Conservation (phyloP, 2,888 invertebrate species). For the Eupithecia abbreviata region DNA sequence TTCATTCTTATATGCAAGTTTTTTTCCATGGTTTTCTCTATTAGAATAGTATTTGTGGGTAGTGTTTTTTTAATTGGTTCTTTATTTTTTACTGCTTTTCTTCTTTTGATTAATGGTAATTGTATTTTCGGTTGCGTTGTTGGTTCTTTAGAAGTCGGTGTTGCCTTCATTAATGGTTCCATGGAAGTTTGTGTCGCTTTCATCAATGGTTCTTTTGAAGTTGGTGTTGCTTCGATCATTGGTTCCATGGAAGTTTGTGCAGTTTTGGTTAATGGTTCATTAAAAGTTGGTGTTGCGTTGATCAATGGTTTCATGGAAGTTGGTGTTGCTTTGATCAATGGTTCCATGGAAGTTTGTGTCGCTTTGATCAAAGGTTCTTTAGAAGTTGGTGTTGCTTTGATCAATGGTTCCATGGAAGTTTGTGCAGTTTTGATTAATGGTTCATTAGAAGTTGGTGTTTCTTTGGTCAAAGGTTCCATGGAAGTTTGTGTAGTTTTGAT, state of each 20-base stretch:
- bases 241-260: not conserved
- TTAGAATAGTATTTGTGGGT: not conserved
- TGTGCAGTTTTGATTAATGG: not conserved
- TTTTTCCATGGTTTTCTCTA: constrained; percentile 37
- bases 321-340: not conserved
- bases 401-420: not conserved
- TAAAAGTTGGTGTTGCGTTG: not conserved
- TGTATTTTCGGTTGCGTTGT: not conserved
- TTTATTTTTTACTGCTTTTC: not conserved
- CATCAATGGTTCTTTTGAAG: not conserved
- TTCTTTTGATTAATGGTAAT: not conserved
- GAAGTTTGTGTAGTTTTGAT: not conserved
- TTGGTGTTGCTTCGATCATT: not conserved
- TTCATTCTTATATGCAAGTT: constrained; percentile 44
- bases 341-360: not conserved
- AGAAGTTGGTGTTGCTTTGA: not conserved
- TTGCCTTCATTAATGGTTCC: not conserved
- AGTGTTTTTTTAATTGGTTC: not conserved
- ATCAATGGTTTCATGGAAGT: not conserved
- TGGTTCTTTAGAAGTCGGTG: not conserved
- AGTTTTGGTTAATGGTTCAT: not conserved
- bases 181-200: not conserved
- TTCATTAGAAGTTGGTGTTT: not conserved
- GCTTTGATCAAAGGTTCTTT: not conserved
- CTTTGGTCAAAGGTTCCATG: not conserved